These are phyloP conservation scores for Latrodectus elegans DNA, from an alignment of 2,888 invertebrate species.

Conservation along the genomic window DNA sequence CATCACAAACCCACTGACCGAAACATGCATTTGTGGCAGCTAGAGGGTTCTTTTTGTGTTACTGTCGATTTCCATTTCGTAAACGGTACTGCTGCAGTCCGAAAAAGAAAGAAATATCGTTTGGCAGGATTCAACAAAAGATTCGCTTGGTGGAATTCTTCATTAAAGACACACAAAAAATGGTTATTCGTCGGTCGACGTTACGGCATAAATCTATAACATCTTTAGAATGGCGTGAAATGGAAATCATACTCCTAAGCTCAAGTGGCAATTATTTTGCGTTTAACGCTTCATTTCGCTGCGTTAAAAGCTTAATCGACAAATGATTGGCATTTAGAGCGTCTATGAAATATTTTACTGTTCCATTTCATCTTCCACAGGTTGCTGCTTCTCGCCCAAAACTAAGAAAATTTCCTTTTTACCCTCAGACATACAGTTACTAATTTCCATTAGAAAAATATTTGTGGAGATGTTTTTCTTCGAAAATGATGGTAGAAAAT, in stretches of 20 bases:
- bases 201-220: background rate
- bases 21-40: slow-evolving; percentile 19
- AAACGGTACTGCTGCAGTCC: background rate
- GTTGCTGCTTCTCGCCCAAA: background rate
- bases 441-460: background rate
- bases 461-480: no score
- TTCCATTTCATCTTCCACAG: slow-evolving; percentile 2
- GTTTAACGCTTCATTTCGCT: slow-evolving; percentile 48
- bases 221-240: slow-evolving; percentile 16
- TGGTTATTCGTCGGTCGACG: background rate
- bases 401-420: background rate
- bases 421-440: background rate
- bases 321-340: slow-evolving; percentile 33
- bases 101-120: slow-evolving; percentile 8
- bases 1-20: slow-evolving; percentile 52
- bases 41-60: slow-evolving; percentile 11
- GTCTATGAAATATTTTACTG: slow-evolving; percentile 2
- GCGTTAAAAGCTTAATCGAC: slow-evolving; percentile 29
- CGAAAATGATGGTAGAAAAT: no score
- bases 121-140: slow-evolving; percentile 18
- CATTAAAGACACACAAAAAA: slow-evolving; percentile 19
- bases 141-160: slow-evolving; percentile 20
- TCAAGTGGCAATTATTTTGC: slow-evolving; percentile 45
- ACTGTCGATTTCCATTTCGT: slow-evolving; percentile 17
- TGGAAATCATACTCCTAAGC: slow-evolving; percentile 5